Base-by-base conservation (phyloP, 2,113 vertebrate genomes). In the Suricata suricatta region DNA sequence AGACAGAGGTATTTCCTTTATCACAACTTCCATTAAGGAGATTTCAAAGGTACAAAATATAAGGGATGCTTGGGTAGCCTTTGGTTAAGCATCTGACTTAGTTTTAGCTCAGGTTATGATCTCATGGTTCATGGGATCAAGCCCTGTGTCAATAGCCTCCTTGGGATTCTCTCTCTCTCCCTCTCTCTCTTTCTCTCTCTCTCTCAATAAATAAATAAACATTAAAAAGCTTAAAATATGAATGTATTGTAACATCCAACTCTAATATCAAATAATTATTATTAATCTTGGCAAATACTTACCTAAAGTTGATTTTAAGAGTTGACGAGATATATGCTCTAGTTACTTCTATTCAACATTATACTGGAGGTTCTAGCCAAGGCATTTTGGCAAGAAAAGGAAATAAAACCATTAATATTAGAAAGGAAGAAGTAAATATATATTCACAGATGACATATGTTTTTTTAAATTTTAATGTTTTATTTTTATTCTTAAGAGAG, bases 171-270 rank as follows among this genome's bases (percentile, higher is more conserved):
- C 57, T 57, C 57, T 57, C 54, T 57, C 54, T 57, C 54, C 7
- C 44, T 10, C 44, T 47, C 44, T 47, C 44, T 57, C 57, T 57
- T 21, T 57, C 5, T 57, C 19, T 57, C 54, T 57, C 17, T 57
- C 57, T 57, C 57, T 57, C 17, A 57, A 57, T 57, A 57, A 57
- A 57, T 2, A 57, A 57, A 57, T 0, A 57, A 57, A 57, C 57
- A 57, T 57, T 57, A 21, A 57, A 57, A 82, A 60, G 19, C 14
- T 0, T 71, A 80, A 94, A 89, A 92, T 96, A 11, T 85, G 54
- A 96, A 94, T 96, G 35, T 5, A 95, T 35, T 17, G 5, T 33
- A 38, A 86, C 94, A 52, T 95, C 82, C 57, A 92, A 60, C 17
- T 95, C 3, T 90, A 92, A 63, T 47, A 68, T 68, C 16, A 96